phyloP scores from a whole-genome alignment of 2,888 invertebrate genomes.

The Syritta pipiens region DNA sequence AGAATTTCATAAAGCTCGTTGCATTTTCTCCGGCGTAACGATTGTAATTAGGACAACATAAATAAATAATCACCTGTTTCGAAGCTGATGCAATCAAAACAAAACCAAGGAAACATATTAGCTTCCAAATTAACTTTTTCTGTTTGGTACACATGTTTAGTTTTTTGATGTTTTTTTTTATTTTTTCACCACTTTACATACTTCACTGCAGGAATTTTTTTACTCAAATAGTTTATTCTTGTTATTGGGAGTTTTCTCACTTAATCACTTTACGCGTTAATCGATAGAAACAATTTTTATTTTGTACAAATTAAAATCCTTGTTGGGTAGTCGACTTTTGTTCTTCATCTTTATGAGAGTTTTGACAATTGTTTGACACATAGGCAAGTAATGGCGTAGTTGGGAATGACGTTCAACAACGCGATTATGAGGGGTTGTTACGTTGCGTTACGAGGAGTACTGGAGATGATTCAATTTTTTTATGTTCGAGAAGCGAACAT shows the following conservation, averaged over 20 bases:
- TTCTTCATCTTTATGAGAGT: slow-evolving; percentile 47
- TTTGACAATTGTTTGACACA: slow-evolving; percentile 56
- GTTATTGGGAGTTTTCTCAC: no score
- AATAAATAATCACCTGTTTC: slow-evolving; percentile 65
- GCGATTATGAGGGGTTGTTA: no score
- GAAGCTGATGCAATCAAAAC: slow-evolving; percentile 65
- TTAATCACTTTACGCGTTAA: neutral
- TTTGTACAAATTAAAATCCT: slow-evolving; percentile 37
- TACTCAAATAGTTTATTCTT: neutral
- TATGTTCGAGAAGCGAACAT: no score
- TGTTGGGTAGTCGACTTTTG: slow-evolving; percentile 25
- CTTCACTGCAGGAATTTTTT: slow-evolving; percentile 34
- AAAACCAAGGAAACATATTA: slow-evolving; percentile 52
- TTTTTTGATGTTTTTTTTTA: no score
- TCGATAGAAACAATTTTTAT: slow-evolving; percentile 27
- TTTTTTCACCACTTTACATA: slow-evolving; percentile 40
- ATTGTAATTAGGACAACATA: slow-evolving; percentile 6
- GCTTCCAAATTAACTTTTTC: slow-evolving; percentile 10
- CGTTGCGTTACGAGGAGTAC: slow-evolving; percentile 1
- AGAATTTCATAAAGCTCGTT: neutral
- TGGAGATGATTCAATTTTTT: no score
- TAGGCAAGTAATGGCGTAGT: slow-evolving; percentile 26
- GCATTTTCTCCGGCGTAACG: neutral
- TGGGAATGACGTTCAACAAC: no score
- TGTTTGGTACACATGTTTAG: slow-evolving; percentile 29